Evolutionary conservation across 2,888 invertebrate species (phyloP), one percentile per base, ranked within the genome.

Genomic region (Linnaemya tessellans): DNA sequence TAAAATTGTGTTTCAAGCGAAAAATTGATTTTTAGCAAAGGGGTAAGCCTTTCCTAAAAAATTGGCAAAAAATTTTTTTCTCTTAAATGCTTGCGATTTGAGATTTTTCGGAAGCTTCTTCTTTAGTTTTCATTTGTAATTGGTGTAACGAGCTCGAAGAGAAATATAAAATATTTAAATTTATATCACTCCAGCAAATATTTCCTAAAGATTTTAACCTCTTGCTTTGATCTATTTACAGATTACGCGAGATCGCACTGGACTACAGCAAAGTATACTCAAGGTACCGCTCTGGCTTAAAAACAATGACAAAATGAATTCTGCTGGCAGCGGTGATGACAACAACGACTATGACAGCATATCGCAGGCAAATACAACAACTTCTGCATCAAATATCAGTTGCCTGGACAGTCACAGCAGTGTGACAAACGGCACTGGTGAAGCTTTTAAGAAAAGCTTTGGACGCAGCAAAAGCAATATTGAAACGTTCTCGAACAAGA

Each of bases 221-320:
- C 30, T 41, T 62, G 22, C 22, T 1, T 56, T n/a, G n/a, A 20
- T 49, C 1, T 30, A 20, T 43, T 82, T 85, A 0, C 58, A 92
- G 90, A 95, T 97, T 20, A 95, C 97, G 0, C 94, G 97, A 88
- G 98, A 98, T 92, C 97, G 98, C 89, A 97, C 97, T 90, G 98
- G 97, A 4, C 92, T 97, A 56, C 97, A 97, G 90, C 97, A 97
- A 90, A 97, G 97, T 89, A 95, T 97, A 88, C 93, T 97, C 1
- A 97, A 96, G 93, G 96, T 96, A 89, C 92, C 92, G 51, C 89
- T 92, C n/a, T 92, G 93, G 92, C 89, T 93, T n/a, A 92, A 92
- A 88, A 92, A 90, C 87, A 91, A 91, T 58, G 92, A 92, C 62
- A 91, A 90, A 85, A 70, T 87, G 87, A 89, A 78, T 54, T 84